Evolutionary conservation across 1,140 invertebrate species (phyloP).

Genomic region (Drosophila sp.): DNA sequence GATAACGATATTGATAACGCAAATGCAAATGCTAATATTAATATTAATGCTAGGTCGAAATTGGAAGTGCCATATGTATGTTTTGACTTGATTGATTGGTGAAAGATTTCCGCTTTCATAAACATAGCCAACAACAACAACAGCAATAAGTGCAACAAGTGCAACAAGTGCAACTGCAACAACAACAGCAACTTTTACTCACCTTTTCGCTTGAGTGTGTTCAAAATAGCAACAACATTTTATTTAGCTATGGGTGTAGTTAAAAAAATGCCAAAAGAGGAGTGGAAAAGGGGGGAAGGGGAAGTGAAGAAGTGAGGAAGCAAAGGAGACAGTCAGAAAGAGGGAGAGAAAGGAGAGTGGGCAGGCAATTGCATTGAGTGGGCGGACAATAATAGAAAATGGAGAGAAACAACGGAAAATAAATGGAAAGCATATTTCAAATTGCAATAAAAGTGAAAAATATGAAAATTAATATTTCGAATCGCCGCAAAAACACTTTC

Average conservation of each 20-base stretch:
- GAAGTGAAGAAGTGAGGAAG: neutral
- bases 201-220: conserved; percentile 49
- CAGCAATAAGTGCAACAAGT: conserved; percentile 10
- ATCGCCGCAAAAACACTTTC: conserved; percentile 62
- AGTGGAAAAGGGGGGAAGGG: neutral
- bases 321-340: neutral
- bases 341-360: neutral
- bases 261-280: neutral
- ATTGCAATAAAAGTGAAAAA: conserved; percentile 63
- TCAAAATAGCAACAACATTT: conserved; percentile 35
- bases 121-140: conserved; percentile 50
- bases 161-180: no score
- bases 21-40: neutral
- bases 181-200: conserved; percentile 67
- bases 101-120: conserved; percentile 80
- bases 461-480: conserved; percentile 4
- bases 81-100: conserved; percentile 66
- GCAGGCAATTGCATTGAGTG: neutral
- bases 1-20: neutral
- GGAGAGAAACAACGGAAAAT: conserved; percentile 45
- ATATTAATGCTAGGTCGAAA: neutral
- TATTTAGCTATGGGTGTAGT: conserved; percentile 3
- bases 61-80: conserved; percentile 37
- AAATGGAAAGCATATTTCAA: conserved; percentile 56
- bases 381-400: conserved; percentile 6